These are phyloP conservation scores for Euzophera pinguis DNA, from an alignment of 2,888 invertebrate species.

Conservation along the genomic window DNA sequence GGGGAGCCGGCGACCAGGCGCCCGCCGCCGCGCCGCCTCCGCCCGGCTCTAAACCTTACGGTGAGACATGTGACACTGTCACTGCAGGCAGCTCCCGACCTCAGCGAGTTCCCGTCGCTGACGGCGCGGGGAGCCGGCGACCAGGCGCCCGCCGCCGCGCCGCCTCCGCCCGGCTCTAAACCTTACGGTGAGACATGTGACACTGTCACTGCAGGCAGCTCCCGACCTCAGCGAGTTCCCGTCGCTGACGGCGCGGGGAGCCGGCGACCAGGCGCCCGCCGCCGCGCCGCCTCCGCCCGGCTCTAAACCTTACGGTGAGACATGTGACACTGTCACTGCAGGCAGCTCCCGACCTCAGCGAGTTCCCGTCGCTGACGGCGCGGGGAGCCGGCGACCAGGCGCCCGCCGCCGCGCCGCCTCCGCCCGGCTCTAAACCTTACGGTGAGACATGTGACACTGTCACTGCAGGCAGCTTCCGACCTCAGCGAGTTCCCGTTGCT, in stretches of 20 bases:
- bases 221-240: conserved; percentile 97
- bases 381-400: conserved; percentile 89
- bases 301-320: conserved; percentile 94
- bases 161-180: conserved; percentile 94
- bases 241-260: conserved; percentile 92
- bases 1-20: conserved; percentile 89
- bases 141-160: conserved; percentile 88
- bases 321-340: too few species aligned
- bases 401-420: conserved; percentile 90
- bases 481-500: conserved; percentile 95
- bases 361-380: conserved; percentile 95
- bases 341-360: conserved; percentile 96
- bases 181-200: conserved; percentile 87
- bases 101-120: conserved; percentile 95
- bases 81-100: too few species aligned
- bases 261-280: conserved; percentile 87
- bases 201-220: too few species aligned
- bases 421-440: conserved; percentile 95
- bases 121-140: conserved; percentile 91
- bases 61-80: conserved; percentile 72
- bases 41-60: conserved; percentile 96
- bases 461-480: too few species aligned
- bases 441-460: conserved; percentile 80
- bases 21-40: conserved; percentile 91
- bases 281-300: conserved; percentile 94